Base-by-base conservation (phyloP, 2,113 vertebrate species). In the Romanogobio albipinnatus region DNA sequence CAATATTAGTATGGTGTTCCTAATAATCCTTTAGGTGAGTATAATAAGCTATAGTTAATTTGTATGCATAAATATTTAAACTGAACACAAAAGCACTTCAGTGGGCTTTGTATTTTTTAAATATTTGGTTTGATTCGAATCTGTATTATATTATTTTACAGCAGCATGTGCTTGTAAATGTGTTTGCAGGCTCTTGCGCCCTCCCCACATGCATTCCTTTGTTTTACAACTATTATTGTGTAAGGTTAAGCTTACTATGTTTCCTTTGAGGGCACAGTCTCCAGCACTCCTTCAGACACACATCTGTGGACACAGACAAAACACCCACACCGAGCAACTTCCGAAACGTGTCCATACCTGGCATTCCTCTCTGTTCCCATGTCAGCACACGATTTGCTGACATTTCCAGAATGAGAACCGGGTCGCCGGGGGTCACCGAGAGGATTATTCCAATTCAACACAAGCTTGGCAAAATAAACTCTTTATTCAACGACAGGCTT, bases 271-370 rank as follows among this genome's bases (percentile, higher is more conserved):
- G 86, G 62, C 71, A 81, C 33, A 74, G 19, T 43, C 79, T 81
- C 62, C 68, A 49, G 51, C 47, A 56, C 43, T 85, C 70, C 68
- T 84, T 78, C 87, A 61, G 87, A 81, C 88, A 89, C 88, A 90
- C 88, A 85, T 85, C 86, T 88, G 84, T 90, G 76, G 84, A 29
- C 59, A 64, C 47, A 89, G 89, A 88, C 88, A 82, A 90, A 91
- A 91, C 84, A 90, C 85, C 68, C 82, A 71, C 68, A 86, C 74
- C 36, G n/a, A 73, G 58, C 36, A 26, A 33, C 87, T 85, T 90
- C 73, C 43, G 66, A 85, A 86, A 76, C 76, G 39, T 77, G 86
- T 83, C 84, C 88, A 89, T 90, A 88, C 84, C 86, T 84, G 84
- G 66, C 86, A 89, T 89, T 86, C 89, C 84, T 82, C 53, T 17